Evolutionary conservation across 2,113 vertebrate species (phyloP), one percentile per base, ranked within the genome.

Genomic region (Alligator sinensis): DNA sequence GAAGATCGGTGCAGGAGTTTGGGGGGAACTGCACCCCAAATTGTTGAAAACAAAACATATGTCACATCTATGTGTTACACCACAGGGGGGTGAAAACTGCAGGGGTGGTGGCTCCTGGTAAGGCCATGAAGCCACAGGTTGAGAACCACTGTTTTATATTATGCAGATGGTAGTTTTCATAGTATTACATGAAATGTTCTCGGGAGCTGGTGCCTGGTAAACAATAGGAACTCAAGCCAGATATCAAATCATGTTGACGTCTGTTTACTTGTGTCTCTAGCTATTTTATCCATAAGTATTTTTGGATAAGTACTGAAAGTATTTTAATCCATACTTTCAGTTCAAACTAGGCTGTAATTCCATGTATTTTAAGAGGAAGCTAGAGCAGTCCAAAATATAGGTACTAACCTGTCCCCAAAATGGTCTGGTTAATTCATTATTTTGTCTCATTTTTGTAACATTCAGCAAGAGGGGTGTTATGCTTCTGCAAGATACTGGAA

Each of bases 111-210:
- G 47, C 7, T 47, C 47, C 47, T 47, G 47, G 47, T 47, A 47
- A 9, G 47, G 47, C 47, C 47, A 47, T 47, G 47, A 47, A 47
- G 47, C 47, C 47, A 47, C 47, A 47, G 47, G 47, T 47, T 47
- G 6, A 47, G 9, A 47, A 47, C 47, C 47, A 47, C 47, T 47
- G 47, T 47, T 47, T 47, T 94, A 16, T 27, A 5, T 77, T 57
- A 14, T 94, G 27, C 89, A 76, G 95, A 86, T 95, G 95, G 55
- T 72, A 97, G 96, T 95, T 94, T 96, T 95, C 95, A 96, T 82
- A 96, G 87, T 62, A 55, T 5, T n/a, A 21, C 24, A 22, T 47
- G 58, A 74, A 24, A 15, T 34, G 30, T 70, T 62, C 80, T 70
- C 57, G 54, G 62, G 25, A 1, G n/a, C 14, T 27, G 64, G 12